Evolutionary conservation across 2,113 vertebrate species (phyloP).

Genomic region (Theropithecus gelada): DNA sequence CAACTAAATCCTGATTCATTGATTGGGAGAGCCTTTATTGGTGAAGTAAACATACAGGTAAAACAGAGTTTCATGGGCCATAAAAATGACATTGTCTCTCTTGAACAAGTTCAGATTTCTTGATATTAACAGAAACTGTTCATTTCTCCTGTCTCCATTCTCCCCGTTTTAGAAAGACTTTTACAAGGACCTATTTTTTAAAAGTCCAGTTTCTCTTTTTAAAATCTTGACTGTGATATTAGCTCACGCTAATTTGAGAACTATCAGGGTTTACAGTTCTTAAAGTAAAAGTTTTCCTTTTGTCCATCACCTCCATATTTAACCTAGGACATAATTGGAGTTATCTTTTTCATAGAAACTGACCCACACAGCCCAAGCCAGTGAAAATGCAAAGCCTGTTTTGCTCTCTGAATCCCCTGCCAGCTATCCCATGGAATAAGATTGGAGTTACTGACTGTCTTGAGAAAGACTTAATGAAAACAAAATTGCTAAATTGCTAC

Average conservation of each 20-base stretch:
- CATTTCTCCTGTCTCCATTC: not conserved
- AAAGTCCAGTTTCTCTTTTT: conserved; percentile 12
- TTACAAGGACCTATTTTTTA: not conserved
- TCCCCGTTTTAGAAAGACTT: not conserved
- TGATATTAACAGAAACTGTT: not conserved
- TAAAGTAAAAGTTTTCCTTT: conserved; percentile 18
- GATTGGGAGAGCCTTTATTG: not conserved
- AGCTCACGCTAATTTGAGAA: conserved; percentile 7
- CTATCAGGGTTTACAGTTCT: conserved; percentile 5
- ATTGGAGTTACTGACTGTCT: not conserved
- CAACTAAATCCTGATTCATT: not conserved
- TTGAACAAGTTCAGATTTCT: conserved; percentile 3
- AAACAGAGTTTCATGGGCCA: not conserved
- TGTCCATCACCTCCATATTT: conserved; percentile 14
- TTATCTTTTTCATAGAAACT: not conserved
- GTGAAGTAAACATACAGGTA: not conserved
- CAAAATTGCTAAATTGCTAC: conserved; percentile 26
- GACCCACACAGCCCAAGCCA: not conserved
- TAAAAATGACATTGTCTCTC: not conserved
- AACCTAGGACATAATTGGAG: conserved; percentile 26
- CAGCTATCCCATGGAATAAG: not conserved
- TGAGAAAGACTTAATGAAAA: conserved; percentile 50
- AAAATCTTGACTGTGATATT: not conserved
- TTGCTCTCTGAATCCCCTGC: not conserved
- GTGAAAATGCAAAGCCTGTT: not conserved